Evolutionary conservation across 2,888 invertebrate species (phyloP), one percentile per base, ranked within the genome.

Genomic region (Ormia ochracea): DNA sequence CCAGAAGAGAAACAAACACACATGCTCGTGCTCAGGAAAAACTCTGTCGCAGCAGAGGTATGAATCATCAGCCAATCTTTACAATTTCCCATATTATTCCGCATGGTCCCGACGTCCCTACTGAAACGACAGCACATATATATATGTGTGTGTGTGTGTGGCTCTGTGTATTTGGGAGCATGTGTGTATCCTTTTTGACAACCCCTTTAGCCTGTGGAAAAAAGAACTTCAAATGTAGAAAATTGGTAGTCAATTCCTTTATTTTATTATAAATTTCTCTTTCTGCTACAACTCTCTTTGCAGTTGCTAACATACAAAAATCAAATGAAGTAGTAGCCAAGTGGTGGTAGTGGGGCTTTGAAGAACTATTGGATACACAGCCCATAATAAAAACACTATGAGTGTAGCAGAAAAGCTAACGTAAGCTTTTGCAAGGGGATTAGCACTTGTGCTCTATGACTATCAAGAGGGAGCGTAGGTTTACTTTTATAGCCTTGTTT

Each of bases 41-140:
- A 36, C 43, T 45, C 26, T 45, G n/a, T 10, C 56, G 38, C 41
- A 63, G 56, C 23, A 77, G 73, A 73, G 68, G 56, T 63, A 80
- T 80, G 80, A 80, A 58, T 80, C 80, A 80, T 80, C 80, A 72
- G 52, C 66, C 56, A 66, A 41, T 54, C 48, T 66, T 79, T 52
- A 43, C 59, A 54, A 63, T 69, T 54, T 38, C 10, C 2, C 36
- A 38, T 19, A 7, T 66, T 48, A 56, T 19, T 19, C 1, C 12
- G 17, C 17, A 17, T 52, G 43, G 50, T 68, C 48, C 59, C 58
- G 50, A 52, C 12, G 75, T 59, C 56, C 66, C 58, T 43, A 75
- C 43, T 31, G 33, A 19, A 48, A 52, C 31, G n/a, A n/a, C n/a
- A n/a, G n/a, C n/a, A n/a, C n/a, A n/a, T n/a, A n/a, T n/a, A n/a